Evolutionary conservation across 2,113 vertebrate genomes (phyloP).

Genomic region (Corapipo altera): DNA sequence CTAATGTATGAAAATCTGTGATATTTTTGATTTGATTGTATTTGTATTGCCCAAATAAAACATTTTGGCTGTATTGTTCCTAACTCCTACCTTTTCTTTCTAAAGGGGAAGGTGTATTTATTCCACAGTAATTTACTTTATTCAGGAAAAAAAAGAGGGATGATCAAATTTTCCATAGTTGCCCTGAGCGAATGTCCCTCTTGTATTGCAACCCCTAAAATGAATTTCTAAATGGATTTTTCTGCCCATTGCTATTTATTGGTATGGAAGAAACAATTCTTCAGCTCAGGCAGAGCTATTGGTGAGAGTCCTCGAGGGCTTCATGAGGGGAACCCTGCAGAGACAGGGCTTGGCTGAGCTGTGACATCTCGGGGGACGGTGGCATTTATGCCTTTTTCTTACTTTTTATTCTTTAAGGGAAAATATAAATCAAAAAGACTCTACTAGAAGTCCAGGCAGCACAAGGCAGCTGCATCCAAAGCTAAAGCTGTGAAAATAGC

Average conservation of each 20-base stretch:
- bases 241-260: background rate
- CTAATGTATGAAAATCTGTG: constrained; percentile 71
- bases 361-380: background rate
- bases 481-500: background rate
- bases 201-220: background rate
- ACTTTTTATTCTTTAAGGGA: background rate
- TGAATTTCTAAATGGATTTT: background rate
- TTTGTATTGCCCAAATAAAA: constrained; percentile 75
- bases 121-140: background rate
- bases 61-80: constrained; percentile 63
- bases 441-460: background rate
- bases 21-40: constrained; percentile 72
- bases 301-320: background rate
- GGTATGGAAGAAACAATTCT: background rate
- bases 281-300: background rate
- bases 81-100: constrained; percentile 14
- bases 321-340: background rate
- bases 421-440: background rate
- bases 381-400: background rate
- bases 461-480: background rate
- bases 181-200: background rate
- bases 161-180: rapidly evolving
- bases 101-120: background rate
- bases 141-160: background rate
- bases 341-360: background rate